phyloP scores from a whole-genome alignment of 2,888 invertebrate genomes.

The Tipula helvola region DNA sequence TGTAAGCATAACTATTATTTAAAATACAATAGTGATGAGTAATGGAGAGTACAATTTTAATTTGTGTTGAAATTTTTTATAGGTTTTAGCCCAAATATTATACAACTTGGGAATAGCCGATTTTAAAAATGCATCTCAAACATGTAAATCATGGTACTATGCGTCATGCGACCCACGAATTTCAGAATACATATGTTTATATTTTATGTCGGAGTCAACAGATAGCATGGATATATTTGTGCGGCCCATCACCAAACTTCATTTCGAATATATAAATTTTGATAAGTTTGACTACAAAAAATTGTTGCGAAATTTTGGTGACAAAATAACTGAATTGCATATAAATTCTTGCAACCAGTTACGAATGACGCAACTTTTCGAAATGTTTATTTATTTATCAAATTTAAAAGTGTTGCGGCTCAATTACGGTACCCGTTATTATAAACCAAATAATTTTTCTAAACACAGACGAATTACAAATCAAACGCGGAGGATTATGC shows the following conservation, averaged over 20 bases:
- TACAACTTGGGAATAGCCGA: background rate
- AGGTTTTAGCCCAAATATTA: background rate
- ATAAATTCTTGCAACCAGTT: background rate
- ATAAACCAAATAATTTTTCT: background rate
- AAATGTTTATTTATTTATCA: background rate
- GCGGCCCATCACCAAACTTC: background rate
- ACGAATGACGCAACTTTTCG: background rate
- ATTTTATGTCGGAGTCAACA: background rate
- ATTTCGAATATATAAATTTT: background rate
- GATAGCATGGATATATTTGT: background rate
- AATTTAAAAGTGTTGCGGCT: background rate
- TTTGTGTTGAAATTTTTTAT: background rate
- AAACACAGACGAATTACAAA: background rate
- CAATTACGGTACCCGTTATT: background rate
- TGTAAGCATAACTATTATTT: background rate
- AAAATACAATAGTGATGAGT: background rate
- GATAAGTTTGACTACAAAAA: background rate
- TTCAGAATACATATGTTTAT: background rate
- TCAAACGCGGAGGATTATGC: background rate
- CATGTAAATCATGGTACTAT: background rate
- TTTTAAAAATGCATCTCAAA: background rate
- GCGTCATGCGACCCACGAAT: background rate
- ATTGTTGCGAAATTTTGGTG: background rate
- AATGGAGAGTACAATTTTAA: too few species aligned
- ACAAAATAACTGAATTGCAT: background rate